Percentiles rank a stretch among this genome's conserved stretches.
Conservation (phyloP, 92 coral and sea anemone genomes). For the Parazoanthus atlanticus region DNA sequence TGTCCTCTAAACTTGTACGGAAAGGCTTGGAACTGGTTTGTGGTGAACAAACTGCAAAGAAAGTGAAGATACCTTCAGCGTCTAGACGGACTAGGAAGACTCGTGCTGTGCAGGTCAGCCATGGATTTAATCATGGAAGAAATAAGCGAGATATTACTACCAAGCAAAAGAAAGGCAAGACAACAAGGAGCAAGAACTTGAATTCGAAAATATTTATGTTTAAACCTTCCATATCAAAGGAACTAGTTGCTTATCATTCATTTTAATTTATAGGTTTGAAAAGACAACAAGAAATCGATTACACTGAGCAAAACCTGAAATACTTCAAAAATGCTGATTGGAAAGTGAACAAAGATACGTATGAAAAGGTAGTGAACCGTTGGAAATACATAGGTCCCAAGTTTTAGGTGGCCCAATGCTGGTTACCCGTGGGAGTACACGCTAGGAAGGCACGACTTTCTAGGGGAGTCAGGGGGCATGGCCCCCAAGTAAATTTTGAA, state of each 20-base stretch:
- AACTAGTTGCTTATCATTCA: neutral
- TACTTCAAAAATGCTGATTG: conserved; percentile 71
- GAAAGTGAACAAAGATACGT: conserved; percentile 75
- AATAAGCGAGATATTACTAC: neutral
- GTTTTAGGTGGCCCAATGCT: too few species aligned
- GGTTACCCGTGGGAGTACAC: too few species aligned
- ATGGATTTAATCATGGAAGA: conserved; percentile 19
- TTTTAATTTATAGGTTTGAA: conserved; percentile 14
- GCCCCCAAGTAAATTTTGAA: too few species aligned
- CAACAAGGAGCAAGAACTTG: neutral
- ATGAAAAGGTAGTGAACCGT: conserved; percentile 61
- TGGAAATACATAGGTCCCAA: too few species aligned
- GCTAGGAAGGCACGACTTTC: too few species aligned
- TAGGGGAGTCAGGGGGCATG: too few species aligned
- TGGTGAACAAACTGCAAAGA: conserved; percentile 34
- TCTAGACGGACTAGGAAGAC: conserved; percentile 18
- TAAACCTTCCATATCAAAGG: neutral
- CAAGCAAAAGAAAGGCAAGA: conserved; percentile 25
- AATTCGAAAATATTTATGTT: neutral
- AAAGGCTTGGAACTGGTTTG: conserved; percentile 81
- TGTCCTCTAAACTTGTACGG: conserved; percentile 90
- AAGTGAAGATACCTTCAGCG: conserved; percentile 31
- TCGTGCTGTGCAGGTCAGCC: neutral
- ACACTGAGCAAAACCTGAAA: conserved; percentile 70
- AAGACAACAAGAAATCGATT: conserved; percentile 55